Conservation (phyloP, 2,888 invertebrate genomes). For the Hetaerina titia region DNA sequence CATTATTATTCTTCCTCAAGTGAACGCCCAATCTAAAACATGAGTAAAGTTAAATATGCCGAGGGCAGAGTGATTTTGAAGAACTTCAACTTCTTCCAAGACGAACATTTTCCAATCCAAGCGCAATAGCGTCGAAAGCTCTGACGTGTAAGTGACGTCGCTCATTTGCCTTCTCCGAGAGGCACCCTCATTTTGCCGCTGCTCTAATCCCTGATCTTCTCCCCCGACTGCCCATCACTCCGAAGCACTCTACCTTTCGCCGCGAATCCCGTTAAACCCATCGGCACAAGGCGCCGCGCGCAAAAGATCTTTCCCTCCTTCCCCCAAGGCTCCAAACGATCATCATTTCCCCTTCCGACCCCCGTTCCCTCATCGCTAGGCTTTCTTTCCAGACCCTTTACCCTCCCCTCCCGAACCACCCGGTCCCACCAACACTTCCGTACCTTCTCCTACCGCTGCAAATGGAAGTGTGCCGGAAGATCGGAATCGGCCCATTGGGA, state of each 20-base stretch:
- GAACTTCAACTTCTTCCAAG: not conserved
- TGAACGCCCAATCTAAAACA: too few species aligned
- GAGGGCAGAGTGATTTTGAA: too few species aligned
- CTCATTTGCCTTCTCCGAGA: not conserved
- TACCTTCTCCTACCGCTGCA: not conserved
- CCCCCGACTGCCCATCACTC: not conserved
- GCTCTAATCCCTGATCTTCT: not conserved
- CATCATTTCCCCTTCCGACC: not conserved
- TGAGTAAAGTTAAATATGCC: too few species aligned
- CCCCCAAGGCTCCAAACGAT: not conserved
- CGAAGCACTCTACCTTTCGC: not conserved
- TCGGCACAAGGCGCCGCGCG: not conserved
- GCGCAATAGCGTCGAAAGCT: not conserved
- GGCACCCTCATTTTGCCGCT: not conserved
- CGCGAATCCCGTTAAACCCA: conserved; percentile 1
- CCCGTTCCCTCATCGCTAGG: not conserved
- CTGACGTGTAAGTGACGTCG: not conserved
- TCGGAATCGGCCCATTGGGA: too few species aligned
- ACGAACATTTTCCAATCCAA: not conserved
- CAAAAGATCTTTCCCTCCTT: not conserved
- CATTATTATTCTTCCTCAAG: too few species aligned
- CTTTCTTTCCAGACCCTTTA: not conserved
- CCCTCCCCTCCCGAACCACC: not conserved
- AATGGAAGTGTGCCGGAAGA: too few species aligned
- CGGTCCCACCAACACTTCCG: not conserved